Evolutionary conservation across 2,797 vertebrate genomes (phyloP), one percentile per base, ranked within the genome.

Genomic region (Sebastes miniatus): DNA sequence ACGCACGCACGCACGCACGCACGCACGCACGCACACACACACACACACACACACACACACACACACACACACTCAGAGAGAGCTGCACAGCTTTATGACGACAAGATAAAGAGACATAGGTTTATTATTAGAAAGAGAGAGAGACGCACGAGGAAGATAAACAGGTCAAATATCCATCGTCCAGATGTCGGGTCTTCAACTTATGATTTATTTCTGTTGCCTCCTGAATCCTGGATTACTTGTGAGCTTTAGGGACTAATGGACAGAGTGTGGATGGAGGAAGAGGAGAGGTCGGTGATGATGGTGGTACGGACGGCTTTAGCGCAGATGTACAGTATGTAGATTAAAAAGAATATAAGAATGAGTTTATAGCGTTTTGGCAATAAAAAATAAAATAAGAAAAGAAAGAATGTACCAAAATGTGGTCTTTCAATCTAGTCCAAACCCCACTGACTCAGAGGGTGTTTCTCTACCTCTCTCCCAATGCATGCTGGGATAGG

Each of bases 151-250:
- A 9, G 20, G 12, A 11, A 72, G 63, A 81, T 59, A 56, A 77
- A 76, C 56, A 2, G 27, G 18, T 74, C 56, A 62, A 9, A 16
- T 64, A 24, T 80, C 64, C 56, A 10, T 27, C 18, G 4, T 69
- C 82, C 82, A 87, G 79, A 85, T 89, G 84, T 73, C 12, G 3
- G 34, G 6, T 62, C 50, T 43, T 74, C 32, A 63, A 20, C 7
- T 71, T 73, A 1, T 76, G 50, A 69, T 77, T 75, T 25, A 59
- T 68, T 78, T 78, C 16, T 6, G 31, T 24, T 32, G 56, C 12
- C 9, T 62, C 69, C 39, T 72, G 50, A 56, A 11, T 83, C 77
- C 73, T 76, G 81, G 83, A 83, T 83, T 86, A 81, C 34, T 43
- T 31, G 31, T 36, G 68, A 47, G 71, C 58, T 76, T 73, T 75